Percentiles rank a stretch among this genome's conserved stretches.
These are phyloP conservation scores for Plebejus melissa DNA, from an alignment of 2,888 invertebrate species.

Conservation along the genomic window DNA sequence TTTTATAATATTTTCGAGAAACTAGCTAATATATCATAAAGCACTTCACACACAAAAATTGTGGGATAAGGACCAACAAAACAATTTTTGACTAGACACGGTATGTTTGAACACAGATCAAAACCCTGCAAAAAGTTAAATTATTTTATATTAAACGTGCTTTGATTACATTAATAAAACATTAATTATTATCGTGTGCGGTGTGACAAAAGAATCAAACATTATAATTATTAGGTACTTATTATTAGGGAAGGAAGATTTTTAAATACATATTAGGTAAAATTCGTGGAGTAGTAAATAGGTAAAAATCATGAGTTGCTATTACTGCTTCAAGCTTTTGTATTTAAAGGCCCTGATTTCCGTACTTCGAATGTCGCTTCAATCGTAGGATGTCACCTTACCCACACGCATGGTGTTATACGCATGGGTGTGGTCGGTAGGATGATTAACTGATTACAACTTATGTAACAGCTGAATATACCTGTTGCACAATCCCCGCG, in stretches of 20 bases:
- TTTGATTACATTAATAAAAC: not conserved
- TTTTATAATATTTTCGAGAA: slow-evolving; percentile 32
- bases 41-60: slow-evolving; percentile 29
- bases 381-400: too few relatives aligned
- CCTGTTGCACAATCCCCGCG: too few relatives aligned
- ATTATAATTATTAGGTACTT: not conserved
- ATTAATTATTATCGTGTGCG: not conserved
- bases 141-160: slow-evolving; percentile 34
- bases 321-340: not conserved
- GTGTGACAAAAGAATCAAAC: not conserved
- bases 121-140: slow-evolving; percentile 55
- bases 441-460: too few relatives aligned
- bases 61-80: slow-evolving; percentile 16
- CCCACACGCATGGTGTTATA: too few relatives aligned
- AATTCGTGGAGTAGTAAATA: not conserved
- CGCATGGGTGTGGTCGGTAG: too few relatives aligned
- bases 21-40: slow-evolving; percentile 35
- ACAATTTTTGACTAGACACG: slow-evolving; percentile 46
- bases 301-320: not conserved
- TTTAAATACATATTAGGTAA: not conserved
- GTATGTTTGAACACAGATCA: slow-evolving; percentile 53
- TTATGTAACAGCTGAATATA: too few relatives aligned
- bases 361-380: not conserved
- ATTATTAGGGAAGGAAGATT: not conserved
- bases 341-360: not conserved